A percentile compares a stretch with the other conserved stretches of the same genome.
phyloP scores from a whole-genome alignment of 2,888 invertebrate species.

The Germaria angustata region DNA sequence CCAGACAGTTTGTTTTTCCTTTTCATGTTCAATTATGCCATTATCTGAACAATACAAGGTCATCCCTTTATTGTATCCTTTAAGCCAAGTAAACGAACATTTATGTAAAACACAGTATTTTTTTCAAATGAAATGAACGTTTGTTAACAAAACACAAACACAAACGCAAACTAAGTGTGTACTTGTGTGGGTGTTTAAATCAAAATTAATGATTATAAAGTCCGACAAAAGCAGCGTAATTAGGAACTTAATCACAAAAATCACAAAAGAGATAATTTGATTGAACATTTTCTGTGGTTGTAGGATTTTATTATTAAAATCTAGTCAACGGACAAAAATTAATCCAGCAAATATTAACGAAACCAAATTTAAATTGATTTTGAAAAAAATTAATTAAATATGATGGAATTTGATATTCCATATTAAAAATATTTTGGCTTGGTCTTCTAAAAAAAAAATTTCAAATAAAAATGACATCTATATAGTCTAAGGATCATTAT shows the following conservation, averaged over 20 bases:
- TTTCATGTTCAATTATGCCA: constrained; percentile 3
- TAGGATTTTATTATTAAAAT: neutral
- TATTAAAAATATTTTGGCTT: no score
- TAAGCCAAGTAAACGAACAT: neutral
- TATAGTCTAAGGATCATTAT: no score
- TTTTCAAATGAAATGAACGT: no score
- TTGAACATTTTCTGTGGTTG: neutral
- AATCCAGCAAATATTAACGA: neutral
- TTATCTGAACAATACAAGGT: neutral
- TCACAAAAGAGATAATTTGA: neutral
- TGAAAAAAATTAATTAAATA: no score
- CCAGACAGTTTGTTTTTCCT: constrained; percentile 10
- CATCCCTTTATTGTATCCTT: neutral
- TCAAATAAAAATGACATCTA: no score
- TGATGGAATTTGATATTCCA: no score
- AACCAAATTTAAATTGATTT: neutral
- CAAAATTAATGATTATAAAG: neutral
- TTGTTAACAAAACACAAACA: neutral
- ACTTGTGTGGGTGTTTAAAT: neutral
- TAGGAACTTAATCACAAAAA: neutral
- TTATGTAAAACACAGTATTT: no score
- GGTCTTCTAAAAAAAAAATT: no score
- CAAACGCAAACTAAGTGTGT: neutral
- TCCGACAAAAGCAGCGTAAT: neutral
- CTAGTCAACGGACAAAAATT: neutral